Evolutionary conservation across 2,888 invertebrate species (phyloP).

Genomic region (Halictus quadricinctus): DNA sequence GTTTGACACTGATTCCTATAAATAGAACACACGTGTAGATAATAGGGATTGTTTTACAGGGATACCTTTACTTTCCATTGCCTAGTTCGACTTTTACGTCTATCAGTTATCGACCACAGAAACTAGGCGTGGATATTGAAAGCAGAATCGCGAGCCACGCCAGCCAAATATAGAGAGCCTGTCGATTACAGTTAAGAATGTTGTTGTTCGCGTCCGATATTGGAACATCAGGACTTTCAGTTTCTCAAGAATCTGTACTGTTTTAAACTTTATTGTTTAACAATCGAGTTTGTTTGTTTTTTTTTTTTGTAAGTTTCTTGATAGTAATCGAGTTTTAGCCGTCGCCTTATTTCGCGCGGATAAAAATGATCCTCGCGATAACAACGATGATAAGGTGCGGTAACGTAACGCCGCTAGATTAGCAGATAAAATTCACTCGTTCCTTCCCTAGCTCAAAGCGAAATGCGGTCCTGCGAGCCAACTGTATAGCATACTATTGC

Average conservation of each 20-base stretch:
- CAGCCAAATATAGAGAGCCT: slow-evolving; percentile 32
- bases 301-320: neutral
- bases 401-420: slow-evolving; percentile 23
- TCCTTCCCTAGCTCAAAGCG: slow-evolving; percentile 16
- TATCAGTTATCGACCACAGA: slow-evolving; percentile 44
- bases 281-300: neutral
- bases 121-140: slow-evolving; percentile 43
- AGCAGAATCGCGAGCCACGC: neutral
- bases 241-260: neutral
- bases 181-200: slow-evolving; percentile 21
- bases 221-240: neutral
- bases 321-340: neutral
- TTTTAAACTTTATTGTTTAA: neutral
- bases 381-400: slow-evolving; percentile 22
- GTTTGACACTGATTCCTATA: neutral
- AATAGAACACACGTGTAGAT: slow-evolving; percentile 26
- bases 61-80: slow-evolving; percentile 32
- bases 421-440: slow-evolving; percentile 18
- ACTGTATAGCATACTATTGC: slow-evolving; percentile 27
- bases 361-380: slow-evolving; percentile 11
- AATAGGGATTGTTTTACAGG: slow-evolving; percentile 32
- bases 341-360: neutral
- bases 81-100: slow-evolving; percentile 26
- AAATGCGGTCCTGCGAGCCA: slow-evolving; percentile 13
- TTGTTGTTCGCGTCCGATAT: slow-evolving; percentile 4